phyloP scores from a whole-genome alignment of 2,113 vertebrate species.

The Tychaedon coryphoeus region DNA sequence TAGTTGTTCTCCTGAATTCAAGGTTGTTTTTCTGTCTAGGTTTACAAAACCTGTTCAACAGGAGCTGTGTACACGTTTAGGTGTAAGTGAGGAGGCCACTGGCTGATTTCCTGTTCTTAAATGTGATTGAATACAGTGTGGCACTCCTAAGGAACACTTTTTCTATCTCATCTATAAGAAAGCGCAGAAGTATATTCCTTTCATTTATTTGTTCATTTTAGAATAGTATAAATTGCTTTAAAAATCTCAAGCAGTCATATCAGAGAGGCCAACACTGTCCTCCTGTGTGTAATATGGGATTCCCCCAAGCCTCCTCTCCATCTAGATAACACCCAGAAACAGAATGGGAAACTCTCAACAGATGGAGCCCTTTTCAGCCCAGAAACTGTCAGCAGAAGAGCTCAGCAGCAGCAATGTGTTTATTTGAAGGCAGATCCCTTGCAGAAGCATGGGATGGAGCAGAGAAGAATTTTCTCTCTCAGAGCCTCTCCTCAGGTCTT shows the following conservation, averaged over 20 bases:
- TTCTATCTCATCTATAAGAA: not conserved
- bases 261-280: not conserved
- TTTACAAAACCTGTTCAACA: not conserved
- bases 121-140: not conserved
- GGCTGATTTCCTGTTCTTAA: not conserved
- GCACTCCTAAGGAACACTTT: not conserved
- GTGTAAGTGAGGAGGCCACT: not conserved
- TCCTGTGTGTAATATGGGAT: not conserved
- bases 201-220: not conserved
- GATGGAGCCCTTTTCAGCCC: not conserved
- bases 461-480: not conserved
- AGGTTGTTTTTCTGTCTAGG: not conserved
- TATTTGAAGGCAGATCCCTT: not conserved
- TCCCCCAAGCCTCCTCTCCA: not conserved
- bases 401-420: not conserved
- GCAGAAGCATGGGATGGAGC: not conserved
- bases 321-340: not conserved
- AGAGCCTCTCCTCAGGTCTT: not conserved
- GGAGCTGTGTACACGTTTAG: fast-evolving
- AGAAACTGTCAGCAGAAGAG: not conserved
- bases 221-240: not conserved
- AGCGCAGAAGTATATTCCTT: not conserved
- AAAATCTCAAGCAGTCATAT: not conserved
- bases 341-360: not conserved
- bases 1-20: not conserved